Percentiles rank a stretch among this genome's conserved stretches.
Evolutionary conservation across 2,797 vertebrate species (phyloP).

Genomic region (Poeciliopsis presidionis): DNA sequence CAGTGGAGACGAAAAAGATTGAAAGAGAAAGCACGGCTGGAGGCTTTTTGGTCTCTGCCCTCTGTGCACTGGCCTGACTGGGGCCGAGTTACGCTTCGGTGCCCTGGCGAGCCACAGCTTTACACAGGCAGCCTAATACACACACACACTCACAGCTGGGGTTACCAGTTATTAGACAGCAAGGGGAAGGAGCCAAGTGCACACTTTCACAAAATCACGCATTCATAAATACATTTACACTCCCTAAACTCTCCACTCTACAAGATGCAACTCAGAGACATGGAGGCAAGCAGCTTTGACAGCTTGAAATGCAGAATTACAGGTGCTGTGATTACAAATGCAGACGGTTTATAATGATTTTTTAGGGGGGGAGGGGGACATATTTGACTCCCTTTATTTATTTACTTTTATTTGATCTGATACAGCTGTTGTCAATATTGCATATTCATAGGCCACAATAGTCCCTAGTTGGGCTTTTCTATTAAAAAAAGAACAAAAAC

Average conservation of each 20-base stretch:
- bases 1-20: conserved; percentile 57
- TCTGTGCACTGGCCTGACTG: conserved; percentile 82
- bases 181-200: conserved; percentile 75
- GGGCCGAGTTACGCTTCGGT: conserved; percentile 84
- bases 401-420: background rate
- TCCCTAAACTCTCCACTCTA: conserved; percentile 54
- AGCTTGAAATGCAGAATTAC: conserved; percentile 62
- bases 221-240: conserved; percentile 81
- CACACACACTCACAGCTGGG: conserved; percentile 77
- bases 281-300: conserved; percentile 53
- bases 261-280: conserved; percentile 66
- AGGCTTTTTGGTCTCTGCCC: conserved; percentile 83
- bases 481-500: background rate
- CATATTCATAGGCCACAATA: background rate
- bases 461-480: background rate
- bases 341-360: conserved; percentile 55
- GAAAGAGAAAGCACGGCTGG: conserved; percentile 75
- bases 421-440: background rate
- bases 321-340: conserved; percentile 49
- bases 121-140: conserved; percentile 74
- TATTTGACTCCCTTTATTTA: background rate
- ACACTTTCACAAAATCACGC: conserved; percentile 78
- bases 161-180: conserved; percentile 83
- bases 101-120: conserved; percentile 78
- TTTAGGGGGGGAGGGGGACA: background rate